phyloP scores from a whole-genome alignment of 2,797 vertebrate species.

The Centroberyx gerrardi region DNA sequence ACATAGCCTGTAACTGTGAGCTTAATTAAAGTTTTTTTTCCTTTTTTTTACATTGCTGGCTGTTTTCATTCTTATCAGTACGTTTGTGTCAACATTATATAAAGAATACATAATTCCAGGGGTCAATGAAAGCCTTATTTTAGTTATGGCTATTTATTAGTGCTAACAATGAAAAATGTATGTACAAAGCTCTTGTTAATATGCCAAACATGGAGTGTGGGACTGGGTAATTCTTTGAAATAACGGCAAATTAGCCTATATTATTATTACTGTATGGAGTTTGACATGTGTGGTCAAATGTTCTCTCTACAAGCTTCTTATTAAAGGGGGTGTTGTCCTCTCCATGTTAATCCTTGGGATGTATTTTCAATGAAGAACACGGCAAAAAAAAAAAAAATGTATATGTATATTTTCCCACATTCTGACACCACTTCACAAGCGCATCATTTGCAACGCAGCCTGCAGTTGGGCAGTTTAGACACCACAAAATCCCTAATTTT shows the following conservation, averaged over 20 bases:
- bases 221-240: no score
- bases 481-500: constrained; percentile 51
- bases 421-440: not conserved
- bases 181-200: no score
- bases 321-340: constrained; percentile 3
- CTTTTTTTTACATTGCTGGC: constrained; percentile 69
- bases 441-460: not conserved
- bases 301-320: not conserved
- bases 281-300: not conserved
- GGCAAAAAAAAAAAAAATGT: not conserved
- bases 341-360: not conserved
- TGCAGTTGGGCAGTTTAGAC: not conserved
- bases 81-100: constrained; percentile 25
- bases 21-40: constrained; percentile 81
- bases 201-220: no score
- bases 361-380: not conserved
- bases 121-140: not conserved
- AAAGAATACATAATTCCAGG: not conserved
- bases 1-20: constrained; percentile 75
- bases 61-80: constrained; percentile 39
- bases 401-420: not conserved
- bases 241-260: no score
- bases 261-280: not conserved
- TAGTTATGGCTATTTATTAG: no score
- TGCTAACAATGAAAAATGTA: no score